Base-by-base conservation (phyloP, 92 coral and sea anemone species). In the Palythoa grandis region DNA sequence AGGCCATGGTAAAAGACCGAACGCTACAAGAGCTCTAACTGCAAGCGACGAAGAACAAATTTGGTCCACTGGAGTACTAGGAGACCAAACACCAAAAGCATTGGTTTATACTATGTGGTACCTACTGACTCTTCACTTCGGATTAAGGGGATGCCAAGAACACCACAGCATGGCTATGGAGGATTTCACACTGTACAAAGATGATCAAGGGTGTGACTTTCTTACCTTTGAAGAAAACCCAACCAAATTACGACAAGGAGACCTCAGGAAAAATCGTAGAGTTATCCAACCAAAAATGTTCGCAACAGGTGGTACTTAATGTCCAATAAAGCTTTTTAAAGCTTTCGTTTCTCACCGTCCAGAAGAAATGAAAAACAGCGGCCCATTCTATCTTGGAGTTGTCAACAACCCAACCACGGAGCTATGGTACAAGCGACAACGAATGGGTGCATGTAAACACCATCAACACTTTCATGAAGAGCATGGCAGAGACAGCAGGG, bases 401-500 rank as follows among this genome's bases (percentile, higher is more conserved):
- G 68, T 23, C 19, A 76, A 88, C n/a, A 16, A 56, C 5, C 91
- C 79, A n/a, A 83, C 52, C 14, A 17, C 84, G 6, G 70, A 83
- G 57, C 70, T 83, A 74, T 88, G 87, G 79, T 88, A 37, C 40
- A 88, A 66, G 72, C 57, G 75, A 25, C 84, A 83, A 47, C 50
- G 85, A 76, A 88, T 88, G 85, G 91, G 91, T 19, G n/a, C n/a
- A n/a, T n/a, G 11, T 83, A 43, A 65, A 63, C 87, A 83, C 75
- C 78, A 82, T 82, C 5, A 53, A 75, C 14, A 56, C 70, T 69
- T 79, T 87, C 23, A 47, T 63, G 60, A 3, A 23, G 66, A 14
- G 5, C 16, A 40, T 38, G 38, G 86, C 72, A 3, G 48, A 43
- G 48, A 43, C 48, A 29, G 35, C 1, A 35, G 48, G 12, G 7